These are phyloP conservation scores for Silurus glanis DNA, from an alignment of 2,113 vertebrate genomes.

Conservation along the genomic window DNA sequence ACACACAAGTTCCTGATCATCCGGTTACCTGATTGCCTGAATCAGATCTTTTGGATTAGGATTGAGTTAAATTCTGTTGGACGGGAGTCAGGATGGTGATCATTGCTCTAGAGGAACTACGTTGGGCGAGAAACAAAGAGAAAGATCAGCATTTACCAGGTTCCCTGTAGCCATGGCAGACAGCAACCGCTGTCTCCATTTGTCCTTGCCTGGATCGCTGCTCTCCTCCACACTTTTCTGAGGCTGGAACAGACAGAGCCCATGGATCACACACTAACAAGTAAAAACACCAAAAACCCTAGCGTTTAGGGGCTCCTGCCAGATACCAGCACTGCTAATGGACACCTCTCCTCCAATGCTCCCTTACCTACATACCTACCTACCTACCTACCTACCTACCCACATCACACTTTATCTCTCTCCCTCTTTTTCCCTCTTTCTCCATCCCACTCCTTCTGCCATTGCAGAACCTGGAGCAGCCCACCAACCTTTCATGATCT, in stretches of 20 bases:
- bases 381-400: neutral
- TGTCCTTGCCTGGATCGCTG: slow-evolving; percentile 74
- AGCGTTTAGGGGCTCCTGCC: slow-evolving; percentile 5
- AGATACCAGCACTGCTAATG: slow-evolving; percentile 8
- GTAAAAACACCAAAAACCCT: slow-evolving; percentile 38
- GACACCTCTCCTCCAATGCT: neutral
- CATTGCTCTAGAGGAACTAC: slow-evolving; percentile 37
- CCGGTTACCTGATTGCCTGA: slow-evolving; percentile 2
- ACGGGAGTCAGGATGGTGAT: neutral
- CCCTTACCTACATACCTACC: neutral
- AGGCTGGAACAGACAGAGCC: slow-evolving; percentile 71
- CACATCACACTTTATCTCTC: neutral
- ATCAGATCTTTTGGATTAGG: slow-evolving; percentile 1
- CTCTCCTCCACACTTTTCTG: slow-evolving; percentile 69
- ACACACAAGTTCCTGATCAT: neutral
- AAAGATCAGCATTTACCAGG: slow-evolving; percentile 63
- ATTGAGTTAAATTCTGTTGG: slow-evolving; percentile 8
- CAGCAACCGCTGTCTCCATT: slow-evolving; percentile 76
- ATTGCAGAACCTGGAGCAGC: slow-evolving; percentile 30
- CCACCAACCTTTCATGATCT: slow-evolving; percentile 35
- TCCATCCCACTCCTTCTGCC: neutral
- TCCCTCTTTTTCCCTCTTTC: neutral
- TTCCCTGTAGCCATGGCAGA: slow-evolving; percentile 72
- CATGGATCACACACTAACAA: slow-evolving; percentile 58
- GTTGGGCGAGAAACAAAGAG: slow-evolving; percentile 31